phyloP scores from a whole-genome alignment of 2,113 vertebrate genomes.

The Pseudolaguvia tuberculata region DNA sequence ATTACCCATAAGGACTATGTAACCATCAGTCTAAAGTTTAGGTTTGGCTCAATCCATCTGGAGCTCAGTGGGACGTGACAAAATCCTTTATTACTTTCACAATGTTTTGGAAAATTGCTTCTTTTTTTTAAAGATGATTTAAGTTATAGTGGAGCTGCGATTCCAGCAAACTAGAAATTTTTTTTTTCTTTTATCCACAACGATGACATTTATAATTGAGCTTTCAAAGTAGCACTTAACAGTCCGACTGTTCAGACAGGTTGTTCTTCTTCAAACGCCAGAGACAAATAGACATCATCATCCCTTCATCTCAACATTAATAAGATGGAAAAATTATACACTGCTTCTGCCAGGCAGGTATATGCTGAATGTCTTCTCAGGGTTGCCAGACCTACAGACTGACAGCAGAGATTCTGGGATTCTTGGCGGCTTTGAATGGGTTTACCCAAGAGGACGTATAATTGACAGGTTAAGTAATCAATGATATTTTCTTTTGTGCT shows the following conservation, averaged over 20 bases:
- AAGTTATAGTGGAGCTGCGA: not conserved
- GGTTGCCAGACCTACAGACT: too few relatives aligned
- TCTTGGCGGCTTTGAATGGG: too few relatives aligned
- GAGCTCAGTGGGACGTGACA: not conserved
- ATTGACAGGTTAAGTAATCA: too few relatives aligned
- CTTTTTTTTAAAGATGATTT: not conserved
- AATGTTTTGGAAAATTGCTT: not conserved
- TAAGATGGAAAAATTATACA: too few relatives aligned
- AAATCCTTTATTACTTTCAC: not conserved
- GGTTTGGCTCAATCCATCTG: not conserved
- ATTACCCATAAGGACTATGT: slow-evolving; percentile 4
- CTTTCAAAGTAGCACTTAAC: not conserved
- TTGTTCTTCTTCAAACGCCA: not conserved
- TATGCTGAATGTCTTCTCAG: too few relatives aligned
- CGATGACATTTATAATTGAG: not conserved
- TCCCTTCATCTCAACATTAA: too few relatives aligned
- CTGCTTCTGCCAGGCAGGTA: too few relatives aligned
- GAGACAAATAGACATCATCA: not conserved
- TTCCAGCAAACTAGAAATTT: not conserved
- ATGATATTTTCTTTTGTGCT: too few relatives aligned
- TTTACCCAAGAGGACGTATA: too few relatives aligned
- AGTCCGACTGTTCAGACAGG: not conserved
- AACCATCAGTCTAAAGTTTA: slow-evolving; percentile 15
- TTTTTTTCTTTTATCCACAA: not conserved
- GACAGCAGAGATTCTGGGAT: too few relatives aligned